phyloP scores from a whole-genome alignment of 2,797 vertebrate genomes.

The Pangasius djambal region DNA sequence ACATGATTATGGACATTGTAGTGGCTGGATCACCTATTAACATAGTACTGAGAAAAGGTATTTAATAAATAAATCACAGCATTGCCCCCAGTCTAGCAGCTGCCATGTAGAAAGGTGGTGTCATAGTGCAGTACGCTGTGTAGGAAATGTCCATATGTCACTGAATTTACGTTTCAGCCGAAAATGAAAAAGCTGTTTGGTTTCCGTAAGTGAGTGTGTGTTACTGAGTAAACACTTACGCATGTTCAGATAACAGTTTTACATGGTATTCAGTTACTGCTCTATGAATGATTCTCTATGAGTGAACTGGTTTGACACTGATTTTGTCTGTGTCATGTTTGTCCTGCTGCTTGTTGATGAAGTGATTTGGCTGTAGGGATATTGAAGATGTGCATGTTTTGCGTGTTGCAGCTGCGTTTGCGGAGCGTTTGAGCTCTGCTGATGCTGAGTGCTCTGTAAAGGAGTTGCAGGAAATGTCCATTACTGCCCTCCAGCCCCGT shows the following conservation, averaged over 20 bases:
- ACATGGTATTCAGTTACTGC: neutral
- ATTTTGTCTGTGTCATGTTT: neutral
- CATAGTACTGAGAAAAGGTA: neutral
- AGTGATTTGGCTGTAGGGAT: neutral
- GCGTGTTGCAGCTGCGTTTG: slow-evolving; percentile 75
- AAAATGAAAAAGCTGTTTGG: neutral
- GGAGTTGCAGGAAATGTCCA: slow-evolving; percentile 77
- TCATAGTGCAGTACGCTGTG: neutral
- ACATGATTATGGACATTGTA: neutral
- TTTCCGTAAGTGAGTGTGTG: neutral
- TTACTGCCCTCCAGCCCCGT: slow-evolving; percentile 77
- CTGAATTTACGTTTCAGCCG: neutral
- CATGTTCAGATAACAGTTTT: neutral
- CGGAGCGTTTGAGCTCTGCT: slow-evolving; percentile 78
- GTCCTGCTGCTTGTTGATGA: neutral
- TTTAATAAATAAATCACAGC: slow-evolving; percentile 2
- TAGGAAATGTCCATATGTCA: neutral
- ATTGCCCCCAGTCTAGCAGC: neutral
- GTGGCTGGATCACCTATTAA: neutral
- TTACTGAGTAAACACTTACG: neutral
- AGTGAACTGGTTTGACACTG: too few species aligned
- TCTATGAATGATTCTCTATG: neutral
- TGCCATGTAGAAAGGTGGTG: neutral
- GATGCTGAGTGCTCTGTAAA: slow-evolving; percentile 74
- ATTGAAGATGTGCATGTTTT: neutral